Percentiles rank a stretch among this genome's conserved stretches.
Evolutionary conservation across 2,113 vertebrate genomes (phyloP).

Genomic region (Galbula dea): DNA sequence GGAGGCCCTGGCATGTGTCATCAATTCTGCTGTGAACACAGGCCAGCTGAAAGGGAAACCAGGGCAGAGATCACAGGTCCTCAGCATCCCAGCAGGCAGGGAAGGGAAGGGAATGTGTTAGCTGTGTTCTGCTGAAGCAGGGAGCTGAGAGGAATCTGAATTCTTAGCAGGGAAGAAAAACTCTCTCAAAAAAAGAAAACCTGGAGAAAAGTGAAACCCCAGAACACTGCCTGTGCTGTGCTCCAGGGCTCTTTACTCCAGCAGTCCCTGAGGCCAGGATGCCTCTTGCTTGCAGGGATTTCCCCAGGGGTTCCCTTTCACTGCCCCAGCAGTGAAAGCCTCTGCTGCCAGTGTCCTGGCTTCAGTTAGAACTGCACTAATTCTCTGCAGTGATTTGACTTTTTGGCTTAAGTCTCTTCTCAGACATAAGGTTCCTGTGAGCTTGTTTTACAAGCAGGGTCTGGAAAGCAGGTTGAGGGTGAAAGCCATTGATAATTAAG

Average conservation of each 20-base stretch:
- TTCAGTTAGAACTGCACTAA: too few species aligned
- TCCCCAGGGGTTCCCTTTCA: background rate
- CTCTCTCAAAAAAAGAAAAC: background rate
- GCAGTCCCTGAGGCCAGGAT: background rate
- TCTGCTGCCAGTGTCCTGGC: too few species aligned
- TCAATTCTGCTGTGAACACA: conserved; percentile 44
- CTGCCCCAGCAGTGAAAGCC: background rate
- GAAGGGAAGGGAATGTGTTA: conserved; percentile 47
- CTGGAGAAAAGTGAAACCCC: background rate
- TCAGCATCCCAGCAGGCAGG: conserved; percentile 17
- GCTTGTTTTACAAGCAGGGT: background rate
- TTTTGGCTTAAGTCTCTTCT: too few species aligned
- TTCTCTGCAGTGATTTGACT: too few species aligned
- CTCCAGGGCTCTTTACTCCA: background rate
- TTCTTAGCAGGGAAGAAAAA: background rate
- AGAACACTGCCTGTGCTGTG: background rate
- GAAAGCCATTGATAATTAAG: background rate
- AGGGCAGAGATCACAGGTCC: conserved; percentile 40
- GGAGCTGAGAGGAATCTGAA: background rate
- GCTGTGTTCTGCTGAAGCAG: conserved; percentile 2
- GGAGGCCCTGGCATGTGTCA: background rate
- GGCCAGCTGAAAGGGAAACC: conserved; percentile 27
- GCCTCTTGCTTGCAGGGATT: background rate
- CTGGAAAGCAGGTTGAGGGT: background rate
- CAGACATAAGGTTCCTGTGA: background rate